phyloP scores from a whole-genome alignment of 2,888 invertebrate species.

The Folsomia candida region DNA sequence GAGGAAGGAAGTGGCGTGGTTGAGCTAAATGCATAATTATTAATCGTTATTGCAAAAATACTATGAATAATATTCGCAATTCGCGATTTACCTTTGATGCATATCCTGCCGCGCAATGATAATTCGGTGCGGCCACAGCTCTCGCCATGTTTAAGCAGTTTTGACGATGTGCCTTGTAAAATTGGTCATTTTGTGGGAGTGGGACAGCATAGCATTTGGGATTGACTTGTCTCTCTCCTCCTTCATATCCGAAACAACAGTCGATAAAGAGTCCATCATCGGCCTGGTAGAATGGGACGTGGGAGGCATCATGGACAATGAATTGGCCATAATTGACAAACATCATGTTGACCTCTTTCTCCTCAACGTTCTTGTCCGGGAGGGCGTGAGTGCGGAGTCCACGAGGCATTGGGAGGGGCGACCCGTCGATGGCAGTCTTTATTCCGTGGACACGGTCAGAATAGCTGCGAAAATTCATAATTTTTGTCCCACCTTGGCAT shows the following conservation, averaged over 20 bases:
- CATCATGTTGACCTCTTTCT: slow-evolving; percentile 37
- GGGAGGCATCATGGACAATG: slow-evolving; percentile 41
- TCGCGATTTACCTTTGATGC: slow-evolving; percentile 38
- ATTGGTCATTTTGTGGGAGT: slow-evolving; percentile 38
- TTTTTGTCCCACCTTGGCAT: background rate
- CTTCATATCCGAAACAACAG: slow-evolving; percentile 46
- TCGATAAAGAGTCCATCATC: slow-evolving; percentile 47
- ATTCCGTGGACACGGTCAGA: slow-evolving; percentile 33
- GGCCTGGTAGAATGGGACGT: slow-evolving; percentile 46
- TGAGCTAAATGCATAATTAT: too few relatives aligned
- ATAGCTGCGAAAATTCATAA: slow-evolving; percentile 27
- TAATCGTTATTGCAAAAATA: background rate
- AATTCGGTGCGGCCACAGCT: slow-evolving; percentile 42
- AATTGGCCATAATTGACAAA: slow-evolving; percentile 43
- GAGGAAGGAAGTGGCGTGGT: slow-evolving; percentile 35
- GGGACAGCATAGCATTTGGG: slow-evolving; percentile 47
- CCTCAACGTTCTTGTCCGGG: slow-evolving; percentile 45
- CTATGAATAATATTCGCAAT: background rate
- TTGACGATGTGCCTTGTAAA: slow-evolving; percentile 37
- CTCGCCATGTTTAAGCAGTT: slow-evolving; percentile 47
- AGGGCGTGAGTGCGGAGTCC: slow-evolving; percentile 36
- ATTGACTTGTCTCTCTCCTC: slow-evolving; percentile 43
- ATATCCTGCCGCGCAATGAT: slow-evolving; percentile 47
- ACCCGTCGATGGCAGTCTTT: slow-evolving; percentile 25
- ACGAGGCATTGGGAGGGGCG: slow-evolving; percentile 37